These are phyloP conservation scores for Catagonus wagneri DNA, from an alignment of 2,113 vertebrate species.

Conservation along the genomic window DNA sequence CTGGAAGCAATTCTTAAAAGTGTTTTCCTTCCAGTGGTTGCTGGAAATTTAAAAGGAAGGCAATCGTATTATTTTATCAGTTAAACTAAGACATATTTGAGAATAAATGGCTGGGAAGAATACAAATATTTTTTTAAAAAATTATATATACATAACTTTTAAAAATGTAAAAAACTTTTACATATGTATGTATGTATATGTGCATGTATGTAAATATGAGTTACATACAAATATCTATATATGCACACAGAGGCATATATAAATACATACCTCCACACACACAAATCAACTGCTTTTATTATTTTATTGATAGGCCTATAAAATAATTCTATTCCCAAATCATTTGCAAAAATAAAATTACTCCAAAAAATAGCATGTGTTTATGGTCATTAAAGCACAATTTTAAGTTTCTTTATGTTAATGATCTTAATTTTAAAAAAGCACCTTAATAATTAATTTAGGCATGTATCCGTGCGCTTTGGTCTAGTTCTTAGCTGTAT, in stretches of 20 bases:
- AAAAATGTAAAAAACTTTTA: too few relatives aligned
- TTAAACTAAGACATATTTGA: rapidly evolving
- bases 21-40: rapidly evolving
- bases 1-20: rapidly evolving
- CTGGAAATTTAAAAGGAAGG: too few relatives aligned
- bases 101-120: too few relatives aligned
- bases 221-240: too few relatives aligned
- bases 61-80: rapidly evolving
- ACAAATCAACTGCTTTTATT: neutral
- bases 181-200: too few relatives aligned
- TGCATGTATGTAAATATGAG: too few relatives aligned
- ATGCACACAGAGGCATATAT: neutral
- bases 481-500: neutral
- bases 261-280: rapidly evolving
- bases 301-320: neutral
- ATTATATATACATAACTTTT: rapidly evolving
- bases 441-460: neutral
- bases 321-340: neutral
- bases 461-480: rapidly evolving
- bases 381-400: neutral
- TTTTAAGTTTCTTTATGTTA: neutral
- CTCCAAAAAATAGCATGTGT: neutral
- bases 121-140: rapidly evolving
- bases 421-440: neutral
- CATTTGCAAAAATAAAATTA: neutral